Base-by-base conservation (phyloP, 2,888 invertebrate species). In the Linnaemya vulpina region DNA sequence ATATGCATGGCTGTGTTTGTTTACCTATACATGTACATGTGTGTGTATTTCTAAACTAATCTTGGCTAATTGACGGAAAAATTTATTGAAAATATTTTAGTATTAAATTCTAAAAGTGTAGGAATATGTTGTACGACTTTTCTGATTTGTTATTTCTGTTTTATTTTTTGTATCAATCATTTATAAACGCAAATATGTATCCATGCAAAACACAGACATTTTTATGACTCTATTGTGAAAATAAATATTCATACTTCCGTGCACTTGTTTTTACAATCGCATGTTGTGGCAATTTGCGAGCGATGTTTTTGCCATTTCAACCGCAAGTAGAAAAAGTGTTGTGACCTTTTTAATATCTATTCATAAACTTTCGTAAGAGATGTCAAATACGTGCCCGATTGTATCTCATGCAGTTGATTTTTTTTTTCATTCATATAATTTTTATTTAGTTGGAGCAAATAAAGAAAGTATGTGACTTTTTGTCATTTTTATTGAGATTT, bases 311-410 rank as follows among this genome's bases (percentile, higher is more conserved):
- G 43, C 46, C 43, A 62, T 22, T 70, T 9, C 20, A 51, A 60
- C 20, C 38, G 25, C 46, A 65, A 65, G n/a, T n/a, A n/a, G 53
- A 46, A 30, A n/a, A 40, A 68, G 38, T 70, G 25, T 25, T 84
- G 46, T 75, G 79, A 58, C 55, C 75, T 79, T 79, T 58, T 43
- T 13, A 71, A 76, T 73, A 74, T 63, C 30, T 17, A 30, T 65
- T 79, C 55, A 40, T 40, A 83, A 83, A 70, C 70, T 70, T 68
- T 68, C 49, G 17, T 63, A 49, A 75, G 55, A 74, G 49, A 77
- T 77, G 76, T 81, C 74, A 74, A 81, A 68, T 84, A 84, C 81
- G 81, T 84, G 84, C 74, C 77, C 74, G 77, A 35, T 77, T 22
- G 15, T 17, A 73, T 73, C 74, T 77, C 77, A 62, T 84, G 76